Percentiles rank a stretch among this genome's conserved stretches.
phyloP scores from a whole-genome alignment of 1,140 invertebrate genomes.

The Pemphigus obesinymphae region DNA sequence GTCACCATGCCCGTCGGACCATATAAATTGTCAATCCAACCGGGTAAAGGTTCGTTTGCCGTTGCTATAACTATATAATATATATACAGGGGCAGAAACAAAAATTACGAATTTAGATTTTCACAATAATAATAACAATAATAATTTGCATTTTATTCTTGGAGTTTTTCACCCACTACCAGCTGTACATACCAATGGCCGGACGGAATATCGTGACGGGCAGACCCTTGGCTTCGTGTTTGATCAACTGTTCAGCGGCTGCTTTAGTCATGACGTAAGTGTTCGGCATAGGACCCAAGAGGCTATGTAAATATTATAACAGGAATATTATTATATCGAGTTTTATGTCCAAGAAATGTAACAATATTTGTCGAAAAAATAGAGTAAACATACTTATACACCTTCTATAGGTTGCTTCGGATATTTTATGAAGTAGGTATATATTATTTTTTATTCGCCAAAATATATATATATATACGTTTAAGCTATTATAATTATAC shows the following conservation, averaged over 20 bases:
- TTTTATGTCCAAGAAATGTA: too few relatives aligned
- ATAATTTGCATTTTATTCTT: too few relatives aligned
- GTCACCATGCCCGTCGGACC: conserved; percentile 57
- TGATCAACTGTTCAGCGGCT: conserved; percentile 67
- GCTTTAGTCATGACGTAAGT: conserved; percentile 80
- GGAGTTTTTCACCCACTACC: too few relatives aligned
- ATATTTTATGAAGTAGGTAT: too few relatives aligned
- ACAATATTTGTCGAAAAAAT: too few relatives aligned
- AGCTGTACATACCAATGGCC: conserved; percentile 66
- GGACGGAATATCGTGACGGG: conserved; percentile 69
- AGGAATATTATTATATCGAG: not conserved
- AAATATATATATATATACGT: too few relatives aligned
- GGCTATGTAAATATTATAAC: conserved; percentile 46
- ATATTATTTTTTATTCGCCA: too few relatives aligned
- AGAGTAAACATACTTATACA: too few relatives aligned
- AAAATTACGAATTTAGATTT: too few relatives aligned
- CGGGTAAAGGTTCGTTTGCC: conserved; percentile 60
- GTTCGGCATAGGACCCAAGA: conserved; percentile 62
- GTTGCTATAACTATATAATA: conserved; percentile 56
- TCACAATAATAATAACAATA: not conserved
- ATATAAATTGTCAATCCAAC: conserved; percentile 68
- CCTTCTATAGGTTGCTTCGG: too few relatives aligned
- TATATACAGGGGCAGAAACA: not conserved
- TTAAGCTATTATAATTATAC: too few relatives aligned
- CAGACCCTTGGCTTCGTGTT: conserved; percentile 60